These are phyloP conservation scores for Thunnus albacares DNA, from an alignment of 2,797 vertebrate genomes.

Conservation along the genomic window DNA sequence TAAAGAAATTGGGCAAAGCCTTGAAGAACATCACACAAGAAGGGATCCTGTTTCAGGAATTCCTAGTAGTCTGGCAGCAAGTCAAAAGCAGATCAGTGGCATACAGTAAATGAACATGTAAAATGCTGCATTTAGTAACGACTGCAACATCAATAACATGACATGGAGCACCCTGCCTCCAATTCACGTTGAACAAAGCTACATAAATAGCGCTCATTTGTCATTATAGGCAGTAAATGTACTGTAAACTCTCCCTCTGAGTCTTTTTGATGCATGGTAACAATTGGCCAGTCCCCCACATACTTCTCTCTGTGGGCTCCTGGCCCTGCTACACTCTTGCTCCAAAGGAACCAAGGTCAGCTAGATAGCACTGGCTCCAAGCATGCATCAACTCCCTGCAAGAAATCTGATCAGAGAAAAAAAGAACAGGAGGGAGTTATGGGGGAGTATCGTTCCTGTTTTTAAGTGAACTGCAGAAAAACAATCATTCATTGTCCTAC, in stretches of 20 bases:
- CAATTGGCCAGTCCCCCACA: slow-evolving; percentile 57
- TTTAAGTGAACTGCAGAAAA: slow-evolving; percentile 37
- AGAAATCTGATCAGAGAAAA: slow-evolving; percentile 57
- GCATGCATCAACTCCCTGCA: slow-evolving; percentile 52
- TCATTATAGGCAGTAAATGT: slow-evolving; percentile 37
- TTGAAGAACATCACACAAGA: slow-evolving; percentile 18
- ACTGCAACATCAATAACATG: slow-evolving; percentile 20
- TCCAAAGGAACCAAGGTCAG: slow-evolving; percentile 69
- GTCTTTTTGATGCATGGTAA: slow-evolving; percentile 48
- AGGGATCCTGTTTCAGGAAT: background rate
- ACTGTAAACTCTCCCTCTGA: slow-evolving; percentile 42
- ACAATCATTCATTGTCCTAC: slow-evolving; percentile 31
- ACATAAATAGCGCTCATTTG: slow-evolving; percentile 33
- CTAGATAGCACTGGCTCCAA: slow-evolving; percentile 60
- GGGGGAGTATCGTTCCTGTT: slow-evolving; percentile 39
- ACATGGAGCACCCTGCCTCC: slow-evolving; percentile 7
- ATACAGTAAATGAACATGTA: slow-evolving; percentile 18
- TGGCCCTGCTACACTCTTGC: slow-evolving; percentile 57
- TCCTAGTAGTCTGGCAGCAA: slow-evolving; percentile 1
- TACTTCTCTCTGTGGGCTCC: slow-evolving; percentile 62
- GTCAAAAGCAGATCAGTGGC: slow-evolving; percentile 23
- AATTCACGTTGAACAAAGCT: slow-evolving; percentile 34
- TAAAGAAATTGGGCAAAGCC: background rate
- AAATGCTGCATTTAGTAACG: slow-evolving; percentile 35
- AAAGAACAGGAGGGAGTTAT: slow-evolving; percentile 30